Percentiles rank a stretch among this genome's conserved stretches.
These are phyloP conservation scores for Grus americana DNA, from an alignment of 2,113 vertebrate species.

Conservation along the genomic window DNA sequence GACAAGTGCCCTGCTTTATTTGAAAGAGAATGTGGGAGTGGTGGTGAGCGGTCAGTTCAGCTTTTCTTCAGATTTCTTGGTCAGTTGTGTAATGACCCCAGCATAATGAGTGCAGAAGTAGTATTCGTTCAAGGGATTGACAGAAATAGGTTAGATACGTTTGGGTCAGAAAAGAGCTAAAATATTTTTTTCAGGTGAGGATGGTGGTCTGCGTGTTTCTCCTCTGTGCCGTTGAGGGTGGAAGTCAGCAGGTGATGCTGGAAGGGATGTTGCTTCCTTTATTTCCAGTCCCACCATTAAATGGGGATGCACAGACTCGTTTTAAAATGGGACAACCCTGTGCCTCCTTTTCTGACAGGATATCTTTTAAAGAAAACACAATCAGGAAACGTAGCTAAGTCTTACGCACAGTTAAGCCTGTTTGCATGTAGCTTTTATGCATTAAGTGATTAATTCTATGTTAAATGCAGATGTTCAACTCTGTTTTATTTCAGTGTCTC, in stretches of 20 bases:
- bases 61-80: not conserved
- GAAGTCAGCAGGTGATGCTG: constrained; percentile 1
- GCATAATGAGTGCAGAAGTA: not conserved
- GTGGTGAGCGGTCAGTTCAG: not conserved
- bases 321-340: not conserved
- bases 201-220: not conserved
- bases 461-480: not conserved
- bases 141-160: not conserved
- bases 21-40: constrained; percentile 19
- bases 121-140: not conserved
- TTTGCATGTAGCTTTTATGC: not conserved
- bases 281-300: not conserved
- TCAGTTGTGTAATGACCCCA: not conserved
- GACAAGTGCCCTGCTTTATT: not conserved
- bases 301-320: not conserved
- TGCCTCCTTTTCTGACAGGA: not conserved
- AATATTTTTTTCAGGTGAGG: not conserved
- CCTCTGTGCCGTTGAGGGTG: not conserved
- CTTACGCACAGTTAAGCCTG: not conserved
- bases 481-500: not conserved
- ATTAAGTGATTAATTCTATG: not conserved
- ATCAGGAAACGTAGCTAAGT: not conserved
- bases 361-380: not conserved
- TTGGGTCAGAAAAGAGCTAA: not conserved
- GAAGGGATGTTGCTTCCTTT: not conserved